Conservation (phyloP, 2,888 invertebrate species). For the Rapana venosa region DNA sequence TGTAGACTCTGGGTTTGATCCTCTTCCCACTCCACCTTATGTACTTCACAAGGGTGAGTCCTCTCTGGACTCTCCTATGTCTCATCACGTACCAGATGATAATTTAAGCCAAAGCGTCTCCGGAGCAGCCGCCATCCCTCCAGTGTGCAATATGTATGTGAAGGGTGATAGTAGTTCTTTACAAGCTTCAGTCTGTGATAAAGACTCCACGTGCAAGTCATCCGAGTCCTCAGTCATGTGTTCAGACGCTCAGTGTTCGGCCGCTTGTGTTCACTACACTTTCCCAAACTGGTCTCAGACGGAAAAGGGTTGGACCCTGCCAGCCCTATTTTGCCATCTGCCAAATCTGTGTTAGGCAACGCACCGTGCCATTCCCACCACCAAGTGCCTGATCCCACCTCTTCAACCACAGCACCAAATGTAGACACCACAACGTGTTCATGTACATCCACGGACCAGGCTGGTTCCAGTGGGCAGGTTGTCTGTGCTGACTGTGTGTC, state of each 20-base stretch:
- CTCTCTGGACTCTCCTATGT: background rate
- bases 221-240: background rate
- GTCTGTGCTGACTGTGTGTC: background rate
- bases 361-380: background rate
- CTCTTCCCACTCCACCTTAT: background rate
- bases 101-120: background rate
- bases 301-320: background rate
- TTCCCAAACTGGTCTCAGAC: background rate
- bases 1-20: background rate
- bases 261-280: background rate
- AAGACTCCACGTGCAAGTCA: background rate
- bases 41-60: background rate
- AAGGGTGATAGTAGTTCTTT: background rate
- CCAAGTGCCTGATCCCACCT: background rate
- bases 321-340: background rate
- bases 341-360: background rate
- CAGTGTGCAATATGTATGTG: background rate
- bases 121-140: background rate
- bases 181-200: background rate
- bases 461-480: background rate
- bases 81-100: background rate
- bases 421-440: background rate
- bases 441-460: background rate
- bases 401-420: background rate
- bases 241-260: background rate